Conservation (phyloP, 2,888 invertebrate genomes). For the Mechanitis mazaeus region DNA sequence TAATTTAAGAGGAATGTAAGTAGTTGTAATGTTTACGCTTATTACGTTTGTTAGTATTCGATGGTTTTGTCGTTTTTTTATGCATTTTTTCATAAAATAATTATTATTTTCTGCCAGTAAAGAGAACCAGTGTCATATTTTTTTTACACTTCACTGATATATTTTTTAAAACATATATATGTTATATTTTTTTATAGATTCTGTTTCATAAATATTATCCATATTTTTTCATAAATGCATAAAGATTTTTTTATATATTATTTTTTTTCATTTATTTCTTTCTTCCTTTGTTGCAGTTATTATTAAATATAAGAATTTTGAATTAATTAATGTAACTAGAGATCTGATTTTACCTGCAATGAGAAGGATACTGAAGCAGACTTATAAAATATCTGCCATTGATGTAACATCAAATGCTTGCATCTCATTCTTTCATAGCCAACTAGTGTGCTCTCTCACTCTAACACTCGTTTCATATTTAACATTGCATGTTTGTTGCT, state of each 20-base stretch:
- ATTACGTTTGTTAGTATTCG: constrained; percentile 10
- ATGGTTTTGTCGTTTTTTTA: background rate
- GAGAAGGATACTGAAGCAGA: no score
- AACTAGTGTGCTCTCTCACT: no score
- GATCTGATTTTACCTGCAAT: no score
- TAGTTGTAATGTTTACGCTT: constrained; percentile 32
- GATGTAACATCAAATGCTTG: no score
- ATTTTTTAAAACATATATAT: background rate
- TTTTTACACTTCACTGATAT: background rate
- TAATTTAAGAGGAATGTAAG: constrained; percentile 33
- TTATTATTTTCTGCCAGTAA: background rate
- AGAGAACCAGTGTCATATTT: background rate
- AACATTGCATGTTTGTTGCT: no score
- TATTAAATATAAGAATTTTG: background rate
- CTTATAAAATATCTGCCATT: no score
- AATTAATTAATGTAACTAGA: no score
- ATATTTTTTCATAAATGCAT: constrained; percentile 4
- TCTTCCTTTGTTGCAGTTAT: background rate
- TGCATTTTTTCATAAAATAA: background rate
- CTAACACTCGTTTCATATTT: no score
- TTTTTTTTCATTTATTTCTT: constrained; percentile 1
- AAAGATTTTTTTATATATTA: background rate
- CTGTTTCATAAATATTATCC: background rate
- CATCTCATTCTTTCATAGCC: no score
- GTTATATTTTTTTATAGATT: background rate